phyloP scores from a whole-genome alignment of 2,113 vertebrate species.

The Antechinus stuartii region DNA sequence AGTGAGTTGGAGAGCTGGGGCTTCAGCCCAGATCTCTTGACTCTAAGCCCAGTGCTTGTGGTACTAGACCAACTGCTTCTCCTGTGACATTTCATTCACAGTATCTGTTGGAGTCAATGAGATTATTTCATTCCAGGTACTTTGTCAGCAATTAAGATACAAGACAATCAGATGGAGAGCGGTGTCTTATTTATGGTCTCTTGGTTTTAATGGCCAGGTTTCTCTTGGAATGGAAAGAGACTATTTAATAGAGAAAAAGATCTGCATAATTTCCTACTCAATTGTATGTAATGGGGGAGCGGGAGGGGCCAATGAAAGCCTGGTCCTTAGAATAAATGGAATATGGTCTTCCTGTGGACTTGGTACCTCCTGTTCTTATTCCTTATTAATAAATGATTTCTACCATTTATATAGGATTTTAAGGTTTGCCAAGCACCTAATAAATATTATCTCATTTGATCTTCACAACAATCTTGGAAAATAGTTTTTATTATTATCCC shows the following conservation, averaged over 20 bases:
- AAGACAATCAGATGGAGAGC: neutral
- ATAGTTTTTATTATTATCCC: neutral
- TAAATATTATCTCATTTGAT: too few species aligned
- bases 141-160: conserved; percentile 4
- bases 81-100: neutral
- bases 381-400: neutral
- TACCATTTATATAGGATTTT: neutral
- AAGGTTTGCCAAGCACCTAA: too few species aligned
- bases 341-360: neutral
- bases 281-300: neutral
- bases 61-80: neutral
- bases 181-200: neutral
- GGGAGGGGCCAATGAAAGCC: neutral
- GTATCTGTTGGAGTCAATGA: neutral
- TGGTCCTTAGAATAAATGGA: neutral
- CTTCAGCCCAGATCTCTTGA: neutral
- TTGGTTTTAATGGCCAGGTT: neutral
- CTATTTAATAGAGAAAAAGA: neutral
- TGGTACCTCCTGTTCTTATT: neutral
- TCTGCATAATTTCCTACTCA: neutral
- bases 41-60: neutral
- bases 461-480: too few species aligned
- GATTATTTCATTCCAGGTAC: conserved; percentile 3
- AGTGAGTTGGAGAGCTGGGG: neutral
- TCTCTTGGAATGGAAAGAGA: neutral